Conservation (phyloP, 2,113 vertebrate genomes). For the Pyxicephalus adspersus region DNA sequence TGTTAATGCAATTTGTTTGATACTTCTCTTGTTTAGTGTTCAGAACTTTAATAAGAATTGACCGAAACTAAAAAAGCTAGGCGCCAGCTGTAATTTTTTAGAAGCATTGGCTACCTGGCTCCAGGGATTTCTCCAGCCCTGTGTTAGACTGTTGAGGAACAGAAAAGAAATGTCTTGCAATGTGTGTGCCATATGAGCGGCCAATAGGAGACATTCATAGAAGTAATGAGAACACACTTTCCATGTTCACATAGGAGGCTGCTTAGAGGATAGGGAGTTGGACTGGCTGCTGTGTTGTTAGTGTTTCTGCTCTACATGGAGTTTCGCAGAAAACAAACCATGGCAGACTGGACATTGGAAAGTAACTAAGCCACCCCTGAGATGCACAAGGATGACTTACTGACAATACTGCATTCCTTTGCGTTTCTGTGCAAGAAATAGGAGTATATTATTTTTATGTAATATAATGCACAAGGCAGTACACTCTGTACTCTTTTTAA, state of each 20-base stretch:
- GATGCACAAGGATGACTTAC: background rate
- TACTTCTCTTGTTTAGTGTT: no score
- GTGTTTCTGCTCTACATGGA: no score
- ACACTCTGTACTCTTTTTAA: slow-evolving; percentile 11
- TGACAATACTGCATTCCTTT: background rate
- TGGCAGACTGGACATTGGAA: no score
- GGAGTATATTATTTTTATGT: background rate
- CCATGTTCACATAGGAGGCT: slow-evolving; percentile 18
- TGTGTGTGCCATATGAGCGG: slow-evolving; percentile 8
- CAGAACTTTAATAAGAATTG: no score
- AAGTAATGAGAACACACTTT: slow-evolving; percentile 39
- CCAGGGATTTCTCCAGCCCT: no score
- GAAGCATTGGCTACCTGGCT: no score
- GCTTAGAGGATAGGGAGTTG: background rate
- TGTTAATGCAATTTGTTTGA: no score
- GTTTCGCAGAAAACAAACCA: no score
- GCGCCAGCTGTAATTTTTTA: no score
- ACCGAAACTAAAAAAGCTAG: no score
- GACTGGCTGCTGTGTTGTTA: background rate
- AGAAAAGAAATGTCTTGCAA: slow-evolving; percentile 8
- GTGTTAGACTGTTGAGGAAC: no score
- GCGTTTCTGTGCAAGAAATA: background rate
- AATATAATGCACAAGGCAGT: slow-evolving; percentile 6
- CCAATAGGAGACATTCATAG: background rate
- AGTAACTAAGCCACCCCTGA: background rate